Evolutionary conservation across 1,140 invertebrate species (phyloP).

Genomic region (Orius laevigatus): DNA sequence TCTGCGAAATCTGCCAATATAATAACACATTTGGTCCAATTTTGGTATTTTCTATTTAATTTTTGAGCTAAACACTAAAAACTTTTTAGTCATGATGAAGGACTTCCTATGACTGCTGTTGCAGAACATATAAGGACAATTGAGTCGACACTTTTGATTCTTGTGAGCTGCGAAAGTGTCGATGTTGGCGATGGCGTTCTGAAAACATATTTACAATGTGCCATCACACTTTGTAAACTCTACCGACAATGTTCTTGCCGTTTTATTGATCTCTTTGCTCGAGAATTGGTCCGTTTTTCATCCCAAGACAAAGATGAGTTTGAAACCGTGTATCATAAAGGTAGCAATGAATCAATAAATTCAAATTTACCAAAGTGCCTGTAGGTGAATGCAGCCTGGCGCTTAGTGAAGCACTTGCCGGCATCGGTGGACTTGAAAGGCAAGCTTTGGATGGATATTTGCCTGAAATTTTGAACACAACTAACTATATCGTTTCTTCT

Average conservation of each 20-base stretch:
- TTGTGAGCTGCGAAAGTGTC: conserved; percentile 25
- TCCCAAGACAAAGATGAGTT: background rate
- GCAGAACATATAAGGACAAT: conserved; percentile 37
- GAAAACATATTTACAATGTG: conserved; percentile 46
- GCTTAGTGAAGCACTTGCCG: conserved; percentile 52
- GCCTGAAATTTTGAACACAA: conserved; percentile 37
- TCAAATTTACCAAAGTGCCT: background rate
- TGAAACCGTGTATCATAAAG: background rate
- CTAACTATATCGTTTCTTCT: conserved; percentile 25
- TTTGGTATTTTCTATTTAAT: conserved; percentile 32
- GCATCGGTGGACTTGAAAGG: conserved; percentile 48
- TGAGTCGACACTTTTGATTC: conserved; percentile 51
- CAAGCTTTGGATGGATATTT: conserved; percentile 37
- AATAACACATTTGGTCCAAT: conserved; percentile 45
- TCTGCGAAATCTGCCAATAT: conserved; percentile 52
- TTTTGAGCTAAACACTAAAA: background rate
- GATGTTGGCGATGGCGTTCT: conserved; percentile 23
- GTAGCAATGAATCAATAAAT: background rate
- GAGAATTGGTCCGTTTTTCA: background rate
- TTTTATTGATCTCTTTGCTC: conserved; percentile 41
- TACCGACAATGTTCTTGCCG: conserved; percentile 38
- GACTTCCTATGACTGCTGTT: conserved; percentile 36
- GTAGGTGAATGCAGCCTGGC: conserved; percentile 25
- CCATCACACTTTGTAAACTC: conserved; percentile 46
- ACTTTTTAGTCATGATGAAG: conserved; percentile 44